phyloP scores from a whole-genome alignment of 2,888 invertebrate species.

The Torymus texanus region DNA sequence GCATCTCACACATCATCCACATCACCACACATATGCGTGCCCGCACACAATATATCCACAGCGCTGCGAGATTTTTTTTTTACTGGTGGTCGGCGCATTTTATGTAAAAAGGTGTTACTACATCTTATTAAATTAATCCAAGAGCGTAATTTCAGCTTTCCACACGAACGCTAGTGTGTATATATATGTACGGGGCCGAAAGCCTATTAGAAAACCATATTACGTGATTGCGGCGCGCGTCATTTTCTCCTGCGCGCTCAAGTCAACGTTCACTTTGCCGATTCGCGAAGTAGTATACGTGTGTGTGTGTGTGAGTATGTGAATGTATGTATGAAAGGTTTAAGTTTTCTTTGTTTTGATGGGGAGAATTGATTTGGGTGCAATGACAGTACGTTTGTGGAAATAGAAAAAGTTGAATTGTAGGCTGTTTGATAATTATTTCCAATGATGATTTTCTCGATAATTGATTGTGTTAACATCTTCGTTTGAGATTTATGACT shows the following conservation, averaged over 20 bases:
- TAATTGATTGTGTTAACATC: too few relatives aligned
- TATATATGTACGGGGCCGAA: slow-evolving; percentile 5
- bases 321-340: too few relatives aligned
- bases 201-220: slow-evolving; percentile 47
- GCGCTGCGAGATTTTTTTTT: too few relatives aligned
- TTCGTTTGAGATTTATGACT: too few relatives aligned
- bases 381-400: too few relatives aligned
- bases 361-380: too few relatives aligned
- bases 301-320: too few relatives aligned
- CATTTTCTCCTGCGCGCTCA: slow-evolving; percentile 16
- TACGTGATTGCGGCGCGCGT: slow-evolving; percentile 41
- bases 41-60: too few relatives aligned
- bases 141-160: slow-evolving; percentile 40
- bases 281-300: not conserved
- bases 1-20: not conserved
- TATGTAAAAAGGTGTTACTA: slow-evolving; percentile 30
- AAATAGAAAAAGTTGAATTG: too few relatives aligned
- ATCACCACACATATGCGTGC: not conserved
- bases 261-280: not conserved
- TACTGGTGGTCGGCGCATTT: not conserved
- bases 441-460: too few relatives aligned
- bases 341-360: too few relatives aligned
- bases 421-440: too few relatives aligned
- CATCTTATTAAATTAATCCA: slow-evolving; percentile 39
- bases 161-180: not conserved